Conservation (phyloP, 2,888 invertebrate genomes). For the Platypus cylindrus region DNA sequence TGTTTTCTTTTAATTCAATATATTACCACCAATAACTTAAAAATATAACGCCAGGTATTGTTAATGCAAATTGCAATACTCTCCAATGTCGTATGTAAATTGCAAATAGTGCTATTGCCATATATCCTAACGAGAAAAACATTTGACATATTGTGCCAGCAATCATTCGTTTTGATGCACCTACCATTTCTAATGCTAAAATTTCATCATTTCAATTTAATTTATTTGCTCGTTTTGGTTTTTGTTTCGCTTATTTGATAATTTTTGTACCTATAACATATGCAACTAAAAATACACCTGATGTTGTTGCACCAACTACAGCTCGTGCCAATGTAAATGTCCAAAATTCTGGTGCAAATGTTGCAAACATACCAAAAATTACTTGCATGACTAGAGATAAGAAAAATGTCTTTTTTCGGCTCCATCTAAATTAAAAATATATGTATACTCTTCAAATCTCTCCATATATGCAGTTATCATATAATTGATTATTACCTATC, state of each 20-base stretch:
- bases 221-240: conserved; percentile 1
- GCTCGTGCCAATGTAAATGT: conserved; percentile 52
- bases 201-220: conserved; percentile 1
- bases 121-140: conserved; percentile 62
- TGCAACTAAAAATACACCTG: conserved; percentile 64
- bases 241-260: no score
- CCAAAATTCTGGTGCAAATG: conserved; percentile 54
- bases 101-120: conserved; percentile 54
- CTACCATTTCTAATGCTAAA: conserved; percentile 56
- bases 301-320: conserved; percentile 59
- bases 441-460: neutral
- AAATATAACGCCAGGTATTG: conserved; percentile 54
- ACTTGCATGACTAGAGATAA: conserved; percentile 57
- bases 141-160: conserved; percentile 62
- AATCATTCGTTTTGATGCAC: conserved; percentile 51
- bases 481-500: no score
- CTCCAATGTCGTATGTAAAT: conserved; percentile 57
- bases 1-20: neutral
- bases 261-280: conserved; percentile 70
- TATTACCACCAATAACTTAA: conserved; percentile 56
- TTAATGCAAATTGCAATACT: conserved; percentile 53
- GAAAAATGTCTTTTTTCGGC: conserved; percentile 60
- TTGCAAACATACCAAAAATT: conserved; percentile 51
- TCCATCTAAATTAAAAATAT: conserved; percentile 38
- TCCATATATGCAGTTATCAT: neutral